phyloP scores from a whole-genome alignment of 1,140 invertebrate genomes.

The Calliphora vicina region DNA sequence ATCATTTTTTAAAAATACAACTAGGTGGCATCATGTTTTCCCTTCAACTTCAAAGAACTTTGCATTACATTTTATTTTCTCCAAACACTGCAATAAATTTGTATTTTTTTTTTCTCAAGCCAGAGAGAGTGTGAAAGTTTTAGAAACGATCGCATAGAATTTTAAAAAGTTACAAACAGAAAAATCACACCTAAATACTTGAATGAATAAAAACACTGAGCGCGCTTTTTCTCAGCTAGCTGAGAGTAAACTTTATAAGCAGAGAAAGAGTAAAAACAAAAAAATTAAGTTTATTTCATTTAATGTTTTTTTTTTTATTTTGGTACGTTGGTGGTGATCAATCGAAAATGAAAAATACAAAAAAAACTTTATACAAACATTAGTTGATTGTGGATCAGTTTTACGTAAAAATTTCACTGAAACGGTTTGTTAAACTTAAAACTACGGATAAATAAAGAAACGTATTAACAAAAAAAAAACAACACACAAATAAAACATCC shows the following conservation, averaged over 20 bases:
- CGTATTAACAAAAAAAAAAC: slow-evolving; percentile 11
- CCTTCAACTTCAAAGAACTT: background rate
- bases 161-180: background rate
- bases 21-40: background rate
- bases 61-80: background rate
- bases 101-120: background rate
- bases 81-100: background rate
- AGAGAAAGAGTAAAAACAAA: background rate
- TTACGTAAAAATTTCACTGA: slow-evolving; percentile 45
- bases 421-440: slow-evolving; percentile 38
- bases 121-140: background rate
- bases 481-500: slow-evolving; percentile 14
- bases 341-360: background rate
- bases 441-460: slow-evolving; percentile 25
- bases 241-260: background rate
- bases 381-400: slow-evolving; percentile 39
- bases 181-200: background rate
- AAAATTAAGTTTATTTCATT: slow-evolving; percentile 6
- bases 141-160: background rate
- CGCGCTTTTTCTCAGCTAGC: background rate
- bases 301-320: background rate
- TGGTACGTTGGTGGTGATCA: slow-evolving; percentile 20
- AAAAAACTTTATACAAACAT: slow-evolving; percentile 16
- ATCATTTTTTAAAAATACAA: background rate
- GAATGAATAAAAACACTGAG: background rate